phyloP scores from a whole-genome alignment of 1,140 invertebrate genomes.

The Mizuhopecten yessoensis region DNA sequence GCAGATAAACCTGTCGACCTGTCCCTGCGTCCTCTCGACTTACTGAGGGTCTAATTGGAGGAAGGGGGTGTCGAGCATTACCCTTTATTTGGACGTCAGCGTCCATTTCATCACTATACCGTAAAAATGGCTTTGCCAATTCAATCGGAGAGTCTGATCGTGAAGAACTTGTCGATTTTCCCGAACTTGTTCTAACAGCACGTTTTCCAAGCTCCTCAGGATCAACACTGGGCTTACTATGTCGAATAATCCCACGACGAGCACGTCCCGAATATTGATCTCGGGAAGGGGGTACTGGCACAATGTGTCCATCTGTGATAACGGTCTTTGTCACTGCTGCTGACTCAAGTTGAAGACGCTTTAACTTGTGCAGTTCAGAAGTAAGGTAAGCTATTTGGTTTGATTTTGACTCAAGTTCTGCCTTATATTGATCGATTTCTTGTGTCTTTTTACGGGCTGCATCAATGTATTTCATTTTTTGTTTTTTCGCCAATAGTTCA shows the following conservation, averaged over 20 bases:
- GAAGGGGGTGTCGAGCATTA: conserved; percentile 64
- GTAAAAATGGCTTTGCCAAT: conserved; percentile 57
- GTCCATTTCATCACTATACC: conserved; percentile 45
- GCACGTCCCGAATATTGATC: conserved; percentile 55
- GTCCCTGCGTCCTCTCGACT: conserved; percentile 23
- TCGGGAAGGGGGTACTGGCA: conserved; percentile 57
- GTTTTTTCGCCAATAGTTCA: conserved; percentile 53
- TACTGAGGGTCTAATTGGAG: conserved; percentile 42
- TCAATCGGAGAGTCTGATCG: conserved; percentile 61
- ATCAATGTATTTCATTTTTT: conserved; percentile 64
- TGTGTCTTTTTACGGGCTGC: conserved; percentile 65
- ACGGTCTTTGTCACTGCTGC: conserved; percentile 41
- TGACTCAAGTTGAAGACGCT: conserved; percentile 68
- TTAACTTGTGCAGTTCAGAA: conserved; percentile 77
- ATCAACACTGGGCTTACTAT: conserved; percentile 41
- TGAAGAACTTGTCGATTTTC: conserved; percentile 51
- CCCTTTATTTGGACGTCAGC: conserved; percentile 43
- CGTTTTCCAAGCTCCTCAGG: conserved; percentile 51
- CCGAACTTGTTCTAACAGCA: conserved; percentile 53
- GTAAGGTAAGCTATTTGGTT: conserved; percentile 78
- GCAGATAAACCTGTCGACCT: conserved; percentile 55
- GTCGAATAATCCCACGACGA: conserved; percentile 55
- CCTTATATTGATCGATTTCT: conserved; percentile 67
- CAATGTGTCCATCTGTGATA: conserved; percentile 35
- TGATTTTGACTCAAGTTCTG: conserved; percentile 77